Evolutionary conservation across 2,797 vertebrate species (phyloP), one percentile per base, ranked within the genome.

Genomic region (Remorina albescens): DNA sequence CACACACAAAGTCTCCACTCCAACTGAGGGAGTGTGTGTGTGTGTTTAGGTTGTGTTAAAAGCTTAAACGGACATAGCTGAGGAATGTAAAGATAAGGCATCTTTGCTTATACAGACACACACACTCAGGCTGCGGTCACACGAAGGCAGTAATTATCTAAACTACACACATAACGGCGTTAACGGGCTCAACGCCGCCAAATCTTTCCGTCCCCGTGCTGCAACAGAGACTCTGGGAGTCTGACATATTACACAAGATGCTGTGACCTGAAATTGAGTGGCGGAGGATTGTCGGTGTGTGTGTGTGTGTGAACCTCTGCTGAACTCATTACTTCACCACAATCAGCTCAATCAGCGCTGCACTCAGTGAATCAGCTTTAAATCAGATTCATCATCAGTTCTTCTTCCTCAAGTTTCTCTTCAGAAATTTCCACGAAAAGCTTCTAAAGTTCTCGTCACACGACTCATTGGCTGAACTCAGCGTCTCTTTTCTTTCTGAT

Each of bases 11-110:
- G 39, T 71, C 79, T 79, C 64, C 49, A 32, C 46, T 32, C 3
- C 1, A 23, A 21, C 76, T 62, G 65, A 68, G 16, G 3, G 34
- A 16, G 47, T 3, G 16, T 56, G 74, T 49, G 70, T 57, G 80
- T 70, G 81, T 84, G 77, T 87, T 88, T 86, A 65, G 67, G 78
- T 81, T 74, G 82, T 76, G 82, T 91, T 91, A 91, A 90, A 86
- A 88, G 89, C 90, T 90, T 86, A 90, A 49, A 87, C 0, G 67
- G 86, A 91, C 91, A 91, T 78, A 30, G 77, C 44, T 19, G 57
- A 47, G 86, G 90, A 90, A 92, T 91, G 87, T 84, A 81, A 78
- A 87, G 90, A 91, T 91, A 92, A 90, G 81, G 39, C 56, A 5
- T 57, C 74, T 74, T 44, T 67, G 79, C 80, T 87, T 82, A 62